phyloP scores from a whole-genome alignment of 2,888 invertebrate genomes.

The Gerris lacustris region DNA sequence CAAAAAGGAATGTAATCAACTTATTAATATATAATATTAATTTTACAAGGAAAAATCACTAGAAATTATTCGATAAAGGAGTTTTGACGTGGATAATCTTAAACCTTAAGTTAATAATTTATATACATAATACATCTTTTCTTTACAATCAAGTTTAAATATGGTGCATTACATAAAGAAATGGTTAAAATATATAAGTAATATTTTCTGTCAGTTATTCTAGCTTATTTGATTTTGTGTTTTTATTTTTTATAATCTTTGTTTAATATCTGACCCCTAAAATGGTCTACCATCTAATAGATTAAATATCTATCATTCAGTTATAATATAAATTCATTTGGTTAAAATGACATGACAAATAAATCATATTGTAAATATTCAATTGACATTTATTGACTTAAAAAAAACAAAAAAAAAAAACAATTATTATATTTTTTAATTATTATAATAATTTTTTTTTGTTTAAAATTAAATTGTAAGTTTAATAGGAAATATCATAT shows the following conservation, averaged over 20 bases:
- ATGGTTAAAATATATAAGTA: background rate
- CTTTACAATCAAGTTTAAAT: background rate
- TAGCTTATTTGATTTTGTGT: background rate
- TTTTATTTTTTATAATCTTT: constrained; percentile 1
- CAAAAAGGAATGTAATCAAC: too few relatives aligned
- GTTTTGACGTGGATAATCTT: too few relatives aligned
- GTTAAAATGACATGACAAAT: background rate
- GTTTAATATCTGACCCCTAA: constrained; percentile 2
- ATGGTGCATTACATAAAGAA: constrained; percentile 5
- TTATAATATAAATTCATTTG: background rate
- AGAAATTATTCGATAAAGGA: too few relatives aligned
- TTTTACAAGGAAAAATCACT: too few relatives aligned
- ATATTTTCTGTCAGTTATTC: background rate
- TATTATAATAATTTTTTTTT: too few relatives aligned
- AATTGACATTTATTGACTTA: background rate
- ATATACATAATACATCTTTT: background rate
- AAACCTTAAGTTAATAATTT: background rate
- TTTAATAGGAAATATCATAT: too few relatives aligned
- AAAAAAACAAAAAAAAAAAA: too few relatives aligned
- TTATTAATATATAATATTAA: too few relatives aligned
- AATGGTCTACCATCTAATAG: constrained; percentile 5
- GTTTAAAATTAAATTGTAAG: too few relatives aligned
- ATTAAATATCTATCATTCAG: background rate
- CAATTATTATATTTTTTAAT: too few relatives aligned
- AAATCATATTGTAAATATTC: background rate